These are phyloP conservation scores for Decapterus maruadsi DNA, from an alignment of 2,797 vertebrate species.

Conservation along the genomic window DNA sequence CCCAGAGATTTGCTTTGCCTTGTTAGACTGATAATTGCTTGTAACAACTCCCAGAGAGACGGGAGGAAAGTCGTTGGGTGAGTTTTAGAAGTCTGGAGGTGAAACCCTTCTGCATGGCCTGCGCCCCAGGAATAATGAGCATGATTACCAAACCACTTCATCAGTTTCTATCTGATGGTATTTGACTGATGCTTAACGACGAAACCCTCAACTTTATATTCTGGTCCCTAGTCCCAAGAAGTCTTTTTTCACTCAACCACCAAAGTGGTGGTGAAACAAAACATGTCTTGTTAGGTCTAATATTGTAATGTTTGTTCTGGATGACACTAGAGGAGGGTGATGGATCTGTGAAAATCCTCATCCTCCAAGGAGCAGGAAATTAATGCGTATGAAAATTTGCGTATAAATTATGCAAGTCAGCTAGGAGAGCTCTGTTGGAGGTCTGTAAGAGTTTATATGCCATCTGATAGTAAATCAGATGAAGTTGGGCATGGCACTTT, in stretches of 20 bases:
- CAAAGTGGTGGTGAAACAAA: not conserved
- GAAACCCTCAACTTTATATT: not conserved
- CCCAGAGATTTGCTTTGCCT: slow-evolving; percentile 66
- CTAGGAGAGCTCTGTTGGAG: slow-evolving; percentile 46
- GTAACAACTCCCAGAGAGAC: slow-evolving; percentile 55
- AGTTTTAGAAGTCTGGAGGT: slow-evolving; percentile 22
- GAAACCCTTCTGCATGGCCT: slow-evolving; percentile 6
- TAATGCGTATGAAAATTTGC: not conserved
- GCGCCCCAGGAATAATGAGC: slow-evolving; percentile 2
- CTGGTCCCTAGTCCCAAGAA: not conserved
- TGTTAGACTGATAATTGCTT: slow-evolving; percentile 79
- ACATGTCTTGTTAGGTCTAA: not conserved
- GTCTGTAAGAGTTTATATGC: slow-evolving; percentile 65
- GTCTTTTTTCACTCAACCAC: slow-evolving; percentile 11
- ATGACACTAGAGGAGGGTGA: not conserved
- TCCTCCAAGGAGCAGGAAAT: not conserved
- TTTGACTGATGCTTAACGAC: not conserved
- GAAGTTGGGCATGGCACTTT: slow-evolving; percentile 72
- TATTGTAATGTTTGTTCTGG: not conserved
- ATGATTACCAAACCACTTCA: not conserved
- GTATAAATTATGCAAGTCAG: slow-evolving; percentile 44
- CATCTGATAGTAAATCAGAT: slow-evolving; percentile 74
- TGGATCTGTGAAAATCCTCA: not conserved
- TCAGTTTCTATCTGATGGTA: slow-evolving; percentile 19
- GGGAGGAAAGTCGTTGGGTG: not conserved